These are phyloP conservation scores for Pseudomugil gertrudae DNA, from an alignment of 2,797 vertebrate species.

Conservation along the genomic window DNA sequence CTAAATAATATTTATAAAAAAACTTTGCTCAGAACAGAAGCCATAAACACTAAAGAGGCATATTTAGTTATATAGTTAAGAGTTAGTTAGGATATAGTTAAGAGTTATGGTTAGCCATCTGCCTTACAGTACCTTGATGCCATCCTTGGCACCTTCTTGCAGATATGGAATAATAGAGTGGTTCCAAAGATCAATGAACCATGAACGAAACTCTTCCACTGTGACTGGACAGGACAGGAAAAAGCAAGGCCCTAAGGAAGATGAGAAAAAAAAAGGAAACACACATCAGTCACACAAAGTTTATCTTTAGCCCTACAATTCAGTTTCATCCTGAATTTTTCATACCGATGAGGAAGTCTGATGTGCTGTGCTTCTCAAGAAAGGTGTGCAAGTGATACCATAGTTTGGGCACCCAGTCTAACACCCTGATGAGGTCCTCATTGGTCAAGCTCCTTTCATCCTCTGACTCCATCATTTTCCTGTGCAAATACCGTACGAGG, in stretches of 20 bases:
- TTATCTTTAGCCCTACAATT: background rate
- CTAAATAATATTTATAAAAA: background rate
- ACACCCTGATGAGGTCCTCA: slow-evolving; percentile 90
- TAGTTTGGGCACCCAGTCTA: slow-evolving; percentile 97
- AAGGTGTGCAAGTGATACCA: slow-evolving; percentile 99
- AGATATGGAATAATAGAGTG: slow-evolving; percentile 98
- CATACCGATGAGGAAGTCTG: slow-evolving; percentile 97
- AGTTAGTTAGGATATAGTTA: no score
- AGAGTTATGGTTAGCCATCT: background rate
- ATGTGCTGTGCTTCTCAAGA: slow-evolving; percentile 98
- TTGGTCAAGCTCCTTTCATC: slow-evolving; percentile 88
- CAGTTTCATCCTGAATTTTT: background rate
- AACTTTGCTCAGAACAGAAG: background rate
- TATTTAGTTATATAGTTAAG: no score
- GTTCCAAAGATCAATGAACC: slow-evolving; percentile 99
- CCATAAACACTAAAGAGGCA: no score
- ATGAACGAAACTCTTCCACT: slow-evolving; percentile 94
- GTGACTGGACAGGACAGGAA: slow-evolving; percentile 97
- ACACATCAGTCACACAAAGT: background rate
- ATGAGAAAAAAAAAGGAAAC: background rate
- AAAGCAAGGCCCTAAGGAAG: slow-evolving; percentile 91
- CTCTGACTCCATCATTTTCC: slow-evolving; percentile 96
- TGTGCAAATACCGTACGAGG: slow-evolving; percentile 93
- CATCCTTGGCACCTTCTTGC: slow-evolving; percentile 96
- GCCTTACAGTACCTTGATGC: slow-evolving; percentile 89